These are phyloP conservation scores for Dysidea cf. avara DNA, from an alignment of 37 sponge, comb jelly and placozoan genomes.

Conservation along the genomic window DNA sequence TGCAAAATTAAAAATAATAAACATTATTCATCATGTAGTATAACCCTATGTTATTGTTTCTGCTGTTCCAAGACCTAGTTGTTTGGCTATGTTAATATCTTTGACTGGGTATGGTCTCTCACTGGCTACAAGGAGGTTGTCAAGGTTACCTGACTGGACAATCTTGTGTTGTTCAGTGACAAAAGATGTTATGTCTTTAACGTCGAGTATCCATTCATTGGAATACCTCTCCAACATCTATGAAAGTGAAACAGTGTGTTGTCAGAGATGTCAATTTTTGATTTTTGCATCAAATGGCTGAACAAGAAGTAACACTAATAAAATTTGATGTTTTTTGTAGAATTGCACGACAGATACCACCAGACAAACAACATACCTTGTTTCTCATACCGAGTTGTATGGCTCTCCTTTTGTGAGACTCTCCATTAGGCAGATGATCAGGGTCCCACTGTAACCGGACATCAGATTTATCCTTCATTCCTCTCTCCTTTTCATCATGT, in stretches of 20 bases:
- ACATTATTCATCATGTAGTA: too few species aligned
- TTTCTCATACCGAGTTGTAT: conserved; percentile 76
- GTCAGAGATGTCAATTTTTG: too few species aligned
- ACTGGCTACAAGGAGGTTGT: conserved; percentile 49
- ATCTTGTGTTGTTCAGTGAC: conserved; percentile 52
- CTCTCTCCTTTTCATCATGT: conserved; percentile 49
- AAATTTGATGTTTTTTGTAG: not conserved
- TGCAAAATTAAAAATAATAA: too few species aligned
- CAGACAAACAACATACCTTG: conserved; percentile 35
- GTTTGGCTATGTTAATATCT: conserved; percentile 14
- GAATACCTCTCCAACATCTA: conserved; percentile 39
- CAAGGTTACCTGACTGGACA: conserved; percentile 36
- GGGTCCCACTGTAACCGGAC: conserved; percentile 87
- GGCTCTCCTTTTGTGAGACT: conserved; percentile 49
- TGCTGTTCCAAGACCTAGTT: conserved; percentile 14
- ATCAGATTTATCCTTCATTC: conserved; percentile 12
- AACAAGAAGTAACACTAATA: not conserved
- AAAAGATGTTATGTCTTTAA: conserved; percentile 73
- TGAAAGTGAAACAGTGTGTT: not conserved
- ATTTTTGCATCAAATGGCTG: not conserved
- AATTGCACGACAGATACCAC: not conserved
- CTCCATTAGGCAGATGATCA: conserved; percentile 68
- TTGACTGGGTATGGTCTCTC: conserved; percentile 58
- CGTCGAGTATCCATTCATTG: conserved; percentile 64
- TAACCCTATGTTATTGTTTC: too few species aligned